These are phyloP conservation scores for Philaethria dido DNA, from an alignment of 2,888 invertebrate genomes.

Conservation along the genomic window DNA sequence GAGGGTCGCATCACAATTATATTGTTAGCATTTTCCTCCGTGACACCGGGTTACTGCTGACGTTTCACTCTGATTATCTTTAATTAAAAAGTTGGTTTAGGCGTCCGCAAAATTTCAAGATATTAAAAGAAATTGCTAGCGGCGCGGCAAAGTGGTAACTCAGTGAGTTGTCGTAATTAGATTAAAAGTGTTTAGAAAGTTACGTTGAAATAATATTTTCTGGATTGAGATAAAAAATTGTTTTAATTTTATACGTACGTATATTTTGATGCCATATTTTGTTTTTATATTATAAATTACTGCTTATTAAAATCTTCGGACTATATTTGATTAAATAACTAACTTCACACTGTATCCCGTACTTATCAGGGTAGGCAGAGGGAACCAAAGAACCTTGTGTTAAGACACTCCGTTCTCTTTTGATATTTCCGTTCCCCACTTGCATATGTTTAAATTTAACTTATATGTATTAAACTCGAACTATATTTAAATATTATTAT, in stretches of 20 bases:
- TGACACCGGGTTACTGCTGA: slow-evolving; percentile 73
- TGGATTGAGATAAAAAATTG: slow-evolving; percentile 49
- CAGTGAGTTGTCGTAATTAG: slow-evolving; percentile 74
- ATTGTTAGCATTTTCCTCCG: slow-evolving; percentile 66
- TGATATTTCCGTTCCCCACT: too few species aligned
- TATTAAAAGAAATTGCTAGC: slow-evolving; percentile 76
- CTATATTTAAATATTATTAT: neutral
- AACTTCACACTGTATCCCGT: too few species aligned
- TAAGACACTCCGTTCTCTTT: too few species aligned
- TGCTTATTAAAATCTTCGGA: neutral
- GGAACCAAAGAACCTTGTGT: too few species aligned
- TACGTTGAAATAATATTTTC: slow-evolving; percentile 49
- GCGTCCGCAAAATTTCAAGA: slow-evolving; percentile 68
- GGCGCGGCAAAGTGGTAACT: slow-evolving; percentile 69
- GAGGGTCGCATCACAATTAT: slow-evolving; percentile 66
- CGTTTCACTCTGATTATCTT: slow-evolving; percentile 76
- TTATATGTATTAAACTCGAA: too few species aligned
- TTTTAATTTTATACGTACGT: neutral
- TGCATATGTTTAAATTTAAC: too few species aligned
- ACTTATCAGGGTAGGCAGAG: too few species aligned
- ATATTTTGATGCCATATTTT: neutral
- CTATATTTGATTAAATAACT: too few species aligned
- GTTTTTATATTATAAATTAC: neutral
- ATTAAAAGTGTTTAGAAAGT: slow-evolving; percentile 62
- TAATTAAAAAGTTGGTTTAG: slow-evolving; percentile 80